These are phyloP conservation scores for Asbolus verrucosus DNA, from an alignment of 1,140 invertebrate species.

Conservation along the genomic window DNA sequence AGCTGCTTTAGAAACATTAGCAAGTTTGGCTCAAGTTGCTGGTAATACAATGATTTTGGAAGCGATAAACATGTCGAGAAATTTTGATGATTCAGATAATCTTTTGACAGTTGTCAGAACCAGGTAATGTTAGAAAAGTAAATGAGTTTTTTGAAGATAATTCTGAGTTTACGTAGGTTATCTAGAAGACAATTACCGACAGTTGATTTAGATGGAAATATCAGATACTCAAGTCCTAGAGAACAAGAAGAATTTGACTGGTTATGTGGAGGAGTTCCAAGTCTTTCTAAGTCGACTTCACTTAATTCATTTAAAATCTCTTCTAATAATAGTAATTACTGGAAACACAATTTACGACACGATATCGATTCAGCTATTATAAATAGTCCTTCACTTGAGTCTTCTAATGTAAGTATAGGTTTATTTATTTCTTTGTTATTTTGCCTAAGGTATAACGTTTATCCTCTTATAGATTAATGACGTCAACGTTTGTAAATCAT, in stretches of 20 bases:
- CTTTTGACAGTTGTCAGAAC: conserved; percentile 68
- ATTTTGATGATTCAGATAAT: conserved; percentile 64
- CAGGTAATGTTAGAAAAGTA: conserved; percentile 58
- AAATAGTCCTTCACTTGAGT: conserved; percentile 1
- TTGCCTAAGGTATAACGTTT: too few relatives aligned
- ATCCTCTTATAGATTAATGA: too few relatives aligned
- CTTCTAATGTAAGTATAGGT: neutral
- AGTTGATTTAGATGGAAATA: conserved; percentile 59
- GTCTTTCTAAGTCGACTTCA: conserved; percentile 11
- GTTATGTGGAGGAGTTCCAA: conserved; percentile 49
- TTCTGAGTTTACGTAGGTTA: conserved; percentile 49
- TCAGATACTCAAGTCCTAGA: conserved; percentile 60
- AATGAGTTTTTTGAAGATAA: conserved; percentile 19
- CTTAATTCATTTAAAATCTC: conserved; percentile 31
- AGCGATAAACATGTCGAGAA: conserved; percentile 66
- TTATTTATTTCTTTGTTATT: conserved; percentile 1
- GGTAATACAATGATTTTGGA: conserved; percentile 68
- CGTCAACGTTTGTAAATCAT: conserved; percentile 32
- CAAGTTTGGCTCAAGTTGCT: conserved; percentile 81
- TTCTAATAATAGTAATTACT: conserved; percentile 59
- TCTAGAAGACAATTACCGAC: conserved; percentile 62
- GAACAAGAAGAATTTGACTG: conserved; percentile 61
- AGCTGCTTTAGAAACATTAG: conserved; percentile 83
- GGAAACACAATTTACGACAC: conserved; percentile 58
- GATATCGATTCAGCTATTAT: conserved; percentile 9